These are phyloP conservation scores for Paracanthobrama guichenoti DNA, from an alignment of 2,113 vertebrate genomes.

Conservation along the genomic window DNA sequence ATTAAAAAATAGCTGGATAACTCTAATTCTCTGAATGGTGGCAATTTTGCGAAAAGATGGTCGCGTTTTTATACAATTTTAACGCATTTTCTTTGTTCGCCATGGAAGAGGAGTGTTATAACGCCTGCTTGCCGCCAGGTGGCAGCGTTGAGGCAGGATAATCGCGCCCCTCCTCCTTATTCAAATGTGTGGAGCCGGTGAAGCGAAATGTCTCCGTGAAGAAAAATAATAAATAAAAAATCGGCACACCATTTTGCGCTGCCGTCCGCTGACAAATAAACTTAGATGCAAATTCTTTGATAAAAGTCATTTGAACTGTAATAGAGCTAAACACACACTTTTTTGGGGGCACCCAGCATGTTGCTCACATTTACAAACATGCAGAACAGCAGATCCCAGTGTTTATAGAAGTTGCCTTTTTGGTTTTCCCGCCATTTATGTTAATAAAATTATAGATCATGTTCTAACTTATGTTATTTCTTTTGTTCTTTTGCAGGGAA, in stretches of 20 bases:
- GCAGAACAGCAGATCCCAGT: neutral
- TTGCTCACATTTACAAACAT: neutral
- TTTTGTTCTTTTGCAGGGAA: conserved; percentile 67
- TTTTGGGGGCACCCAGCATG: neutral
- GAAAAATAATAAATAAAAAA: conserved; percentile 33
- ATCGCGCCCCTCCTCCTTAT: conserved; percentile 56
- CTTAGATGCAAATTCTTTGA: no score
- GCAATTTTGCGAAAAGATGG: neutral
- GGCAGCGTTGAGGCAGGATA: conserved; percentile 43
- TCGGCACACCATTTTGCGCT: neutral
- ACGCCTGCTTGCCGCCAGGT: conserved; percentile 57
- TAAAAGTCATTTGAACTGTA: neutral
- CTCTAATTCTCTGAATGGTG: conserved; percentile 23
- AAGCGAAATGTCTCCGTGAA: conserved; percentile 46
- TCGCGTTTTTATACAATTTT: conserved; percentile 52
- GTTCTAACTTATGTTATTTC: conserved; percentile 31
- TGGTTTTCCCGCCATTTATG: conserved; percentile 21
- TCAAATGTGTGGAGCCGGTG: conserved; percentile 9
- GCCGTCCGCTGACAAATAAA: neutral
- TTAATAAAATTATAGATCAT: neutral
- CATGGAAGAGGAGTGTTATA: conserved; percentile 54
- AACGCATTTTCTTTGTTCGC: conserved; percentile 65
- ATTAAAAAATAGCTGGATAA: conserved; percentile 52
- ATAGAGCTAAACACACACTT: neutral
- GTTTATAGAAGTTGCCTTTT: conserved; percentile 4